A percentile compares a stretch with the other conserved stretches of the same genome.
phyloP scores from a whole-genome alignment of 2,113 vertebrate genomes.

The Shinisaurus crocodilurus region DNA sequence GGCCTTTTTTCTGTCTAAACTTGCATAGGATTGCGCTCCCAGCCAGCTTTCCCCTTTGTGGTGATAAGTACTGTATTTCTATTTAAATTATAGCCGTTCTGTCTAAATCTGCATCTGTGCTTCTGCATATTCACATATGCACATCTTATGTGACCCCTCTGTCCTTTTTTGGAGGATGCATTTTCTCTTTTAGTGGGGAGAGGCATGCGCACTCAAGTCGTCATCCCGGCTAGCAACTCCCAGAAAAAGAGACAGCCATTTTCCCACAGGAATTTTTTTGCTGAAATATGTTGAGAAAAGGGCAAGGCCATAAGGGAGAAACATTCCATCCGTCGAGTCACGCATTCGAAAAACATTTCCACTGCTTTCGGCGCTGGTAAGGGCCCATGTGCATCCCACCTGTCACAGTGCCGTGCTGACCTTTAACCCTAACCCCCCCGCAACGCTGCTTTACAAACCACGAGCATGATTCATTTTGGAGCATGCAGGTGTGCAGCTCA shows the following conservation, averaged over 20 bases:
- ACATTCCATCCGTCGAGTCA: slow-evolving; percentile 4
- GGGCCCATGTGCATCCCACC: background rate
- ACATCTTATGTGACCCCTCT: too few relatives aligned
- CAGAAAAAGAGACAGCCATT: background rate
- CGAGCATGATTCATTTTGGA: slow-evolving; percentile 43
- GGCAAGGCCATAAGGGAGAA: background rate
- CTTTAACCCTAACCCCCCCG: slow-evolving; percentile 10
- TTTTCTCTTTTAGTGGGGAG: too few relatives aligned
- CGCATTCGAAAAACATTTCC: slow-evolving; percentile 10
- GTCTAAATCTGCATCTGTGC: too few relatives aligned
- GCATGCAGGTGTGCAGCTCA: slow-evolving; percentile 34
- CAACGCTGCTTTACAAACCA: slow-evolving; percentile 30
- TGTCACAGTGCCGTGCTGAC: background rate
- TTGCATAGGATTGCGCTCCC: too few relatives aligned
- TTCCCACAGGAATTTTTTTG: slow-evolving; percentile 5
- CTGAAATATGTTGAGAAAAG: slow-evolving; percentile 23
- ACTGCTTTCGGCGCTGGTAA: slow-evolving; percentile 23
- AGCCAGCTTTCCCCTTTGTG: too few relatives aligned
- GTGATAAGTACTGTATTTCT: too few relatives aligned
- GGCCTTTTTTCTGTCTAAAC: too few relatives aligned
- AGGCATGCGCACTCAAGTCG: background rate
- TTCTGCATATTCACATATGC: too few relatives aligned
- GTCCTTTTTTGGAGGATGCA: too few relatives aligned
- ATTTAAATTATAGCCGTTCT: too few relatives aligned
- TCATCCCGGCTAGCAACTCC: background rate